Evolutionary conservation across 2,113 vertebrate genomes (phyloP).

Genomic region (Phainopepla nitens): DNA sequence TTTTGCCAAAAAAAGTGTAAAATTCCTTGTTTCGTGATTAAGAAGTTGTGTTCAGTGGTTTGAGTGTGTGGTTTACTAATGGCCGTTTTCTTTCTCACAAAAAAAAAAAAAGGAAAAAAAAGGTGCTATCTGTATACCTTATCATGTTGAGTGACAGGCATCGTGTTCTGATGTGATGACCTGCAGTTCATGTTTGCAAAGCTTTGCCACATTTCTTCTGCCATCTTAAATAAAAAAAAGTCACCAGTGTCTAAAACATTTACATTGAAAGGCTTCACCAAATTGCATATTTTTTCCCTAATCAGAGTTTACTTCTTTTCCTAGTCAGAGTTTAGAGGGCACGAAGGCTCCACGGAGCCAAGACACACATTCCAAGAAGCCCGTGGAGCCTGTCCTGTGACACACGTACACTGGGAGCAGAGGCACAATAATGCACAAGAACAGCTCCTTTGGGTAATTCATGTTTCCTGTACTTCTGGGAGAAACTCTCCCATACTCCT

Average conservation of each 20-base stretch:
- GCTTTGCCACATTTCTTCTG: not conserved
- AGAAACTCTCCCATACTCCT: not conserved
- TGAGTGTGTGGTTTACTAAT: not conserved
- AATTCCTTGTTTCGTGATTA: not conserved
- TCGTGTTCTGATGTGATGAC: not conserved
- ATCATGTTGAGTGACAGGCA: not conserved
- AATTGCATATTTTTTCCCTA: not conserved
- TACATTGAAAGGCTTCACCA: not conserved
- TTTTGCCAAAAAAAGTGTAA: not conserved
- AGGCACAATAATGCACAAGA: not conserved
- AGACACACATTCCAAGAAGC: not conserved
- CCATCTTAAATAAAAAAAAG: not conserved
- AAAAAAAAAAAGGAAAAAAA: not conserved
- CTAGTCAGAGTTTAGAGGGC: not conserved
- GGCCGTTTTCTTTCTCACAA: rapidly evolving
- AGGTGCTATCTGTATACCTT: not conserved
- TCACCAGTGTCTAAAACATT: not conserved
- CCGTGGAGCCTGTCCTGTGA: not conserved
- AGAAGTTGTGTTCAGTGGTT: not conserved
- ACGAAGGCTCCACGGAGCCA: not conserved
- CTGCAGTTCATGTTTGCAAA: not conserved
- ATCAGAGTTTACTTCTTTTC: not conserved
- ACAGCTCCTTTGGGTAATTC: not conserved
- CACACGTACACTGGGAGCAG: not conserved
- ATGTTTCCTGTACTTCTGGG: not conserved